Percentiles rank a stretch among this genome's conserved stretches.
These are phyloP conservation scores for Callyntrura sp. DNA, from an alignment of 2,888 invertebrate genomes.

Conservation along the genomic window DNA sequence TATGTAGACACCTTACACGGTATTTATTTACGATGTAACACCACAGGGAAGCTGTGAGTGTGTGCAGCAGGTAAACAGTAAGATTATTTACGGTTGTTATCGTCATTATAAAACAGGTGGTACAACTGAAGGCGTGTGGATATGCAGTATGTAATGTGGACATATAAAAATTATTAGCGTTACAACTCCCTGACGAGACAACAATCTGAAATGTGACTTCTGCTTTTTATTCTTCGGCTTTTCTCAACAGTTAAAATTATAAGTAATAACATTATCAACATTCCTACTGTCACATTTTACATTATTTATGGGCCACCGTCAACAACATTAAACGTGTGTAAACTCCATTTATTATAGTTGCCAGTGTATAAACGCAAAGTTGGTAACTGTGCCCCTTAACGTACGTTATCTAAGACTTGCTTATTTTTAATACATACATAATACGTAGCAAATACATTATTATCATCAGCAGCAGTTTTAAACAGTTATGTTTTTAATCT, in stretches of 20 bases:
- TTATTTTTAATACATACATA: neutral
- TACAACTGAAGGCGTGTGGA: neutral
- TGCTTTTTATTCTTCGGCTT: constrained; percentile 17
- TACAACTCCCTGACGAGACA: neutral
- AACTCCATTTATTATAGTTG: neutral
- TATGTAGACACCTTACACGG: neutral
- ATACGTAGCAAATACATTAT: neutral
- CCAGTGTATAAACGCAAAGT: too few species aligned
- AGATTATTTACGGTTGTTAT: neutral
- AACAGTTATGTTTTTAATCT: neutral
- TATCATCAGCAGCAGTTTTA: neutral
- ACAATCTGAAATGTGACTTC: constrained; percentile 34
- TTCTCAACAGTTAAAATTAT: neutral
- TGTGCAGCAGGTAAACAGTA: neutral
- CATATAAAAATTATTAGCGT: neutral
- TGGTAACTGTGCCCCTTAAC: neutral
- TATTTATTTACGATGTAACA: neutral
- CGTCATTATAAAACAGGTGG: constrained; percentile 10
- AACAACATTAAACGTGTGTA: neutral
- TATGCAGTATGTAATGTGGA: neutral
- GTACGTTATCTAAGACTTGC: too few species aligned
- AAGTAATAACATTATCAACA: constrained; percentile 71
- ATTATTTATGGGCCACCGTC: constrained; percentile 56
- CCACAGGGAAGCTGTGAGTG: too few species aligned
- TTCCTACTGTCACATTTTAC: constrained; percentile 56